Evolutionary conservation across 2,888 invertebrate species (phyloP), one percentile per base, ranked within the genome.

Genomic region (Lycia hirtaria): DNA sequence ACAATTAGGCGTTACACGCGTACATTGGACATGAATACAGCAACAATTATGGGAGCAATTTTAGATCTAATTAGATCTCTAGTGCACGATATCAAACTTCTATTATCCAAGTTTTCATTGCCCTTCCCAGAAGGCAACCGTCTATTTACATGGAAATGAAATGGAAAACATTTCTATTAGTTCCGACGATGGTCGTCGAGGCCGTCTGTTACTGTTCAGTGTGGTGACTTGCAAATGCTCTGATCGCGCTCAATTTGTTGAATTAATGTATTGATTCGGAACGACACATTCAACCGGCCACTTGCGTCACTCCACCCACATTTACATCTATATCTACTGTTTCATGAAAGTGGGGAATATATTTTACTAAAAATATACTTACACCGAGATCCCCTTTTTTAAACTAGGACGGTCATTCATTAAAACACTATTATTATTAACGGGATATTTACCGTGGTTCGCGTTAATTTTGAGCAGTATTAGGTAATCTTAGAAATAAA

Each of bases 211-310:
- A 48, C 60, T 49, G 44, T 56, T n/a, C 60, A 69, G 66, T 68
- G 62, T 67, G 68, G 66, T 73, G 75, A 72, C 68, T 68, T 65
- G 67, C 64, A 62, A 64, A 61, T 65, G 58, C 58, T 62, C 60
- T 70, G 44, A 77, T 69, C 68, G 71, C 67, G 67, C 65, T 60
- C 60, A 67, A 68, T 54, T 53, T 53, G 61, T 56, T 58, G 68
- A 61, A 69, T 73, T 72, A 72, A 78, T 69, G 65, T 69, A 69
- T 71, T 63, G 54, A 73, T 57, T 61, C 48, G 56, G 56, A 47
- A 49, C 26, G 54, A 41, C 51, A 56, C 40, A 30, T 45, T 22
- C 24, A 55, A 35, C n/a, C n/a, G 26, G 44, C 30, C 10, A 40
- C 24, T 51, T 37, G 50, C 38, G 43, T 43, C 28, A 30, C n/a